Base-by-base conservation (phyloP, 2,888 invertebrate species). In the Chironomus riparius region DNA sequence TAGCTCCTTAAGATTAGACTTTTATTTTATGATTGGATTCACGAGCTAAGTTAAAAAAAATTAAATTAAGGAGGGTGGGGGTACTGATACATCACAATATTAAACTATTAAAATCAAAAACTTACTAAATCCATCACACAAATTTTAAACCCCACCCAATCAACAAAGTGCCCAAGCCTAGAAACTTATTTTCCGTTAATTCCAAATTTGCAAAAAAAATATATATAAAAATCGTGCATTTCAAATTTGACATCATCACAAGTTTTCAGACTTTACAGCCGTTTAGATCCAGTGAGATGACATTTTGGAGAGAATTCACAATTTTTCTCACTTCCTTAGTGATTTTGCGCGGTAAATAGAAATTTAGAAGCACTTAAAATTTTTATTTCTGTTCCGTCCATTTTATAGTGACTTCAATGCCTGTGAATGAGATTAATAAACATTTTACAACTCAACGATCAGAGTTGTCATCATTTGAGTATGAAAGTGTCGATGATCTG, bases 281-380 rank as follows among this genome's bases (percentile, higher is more conserved):
- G 65, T 65, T 24, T 24, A 24, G 65, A 65, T 65, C 65, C 13
- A 7, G 3, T 21, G 21, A 21, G 22, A 24, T 65, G 65, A 13
- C 24, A 65, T 10, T 24, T 10, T 2, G 10, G 5, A 22, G 18
- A 13, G 21, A 13, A 65, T 21, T 65, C 21, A 13, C 24, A 10
- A 13, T 65, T 13, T 21, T 21, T 65, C 13, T 65, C 3, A 65
- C n/a, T 13, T 7, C 12, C 7, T 1, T 65, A 13, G 65, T 21
- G 65, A 65, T 65, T 65, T 18, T 65, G 65, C 65, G 65, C 65
- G 65, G 65, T 65, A 21, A 65, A 65, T 24, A 65, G 7, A 65
- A 62, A 65, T 62, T 62, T 62, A 56, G n/a, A 50, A 50, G 50
- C n/a, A n/a, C 2, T n/a, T 1, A 50, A 50, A 18, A 15, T 56